Percentiles rank a stretch among this genome's conserved stretches.
Conservation (phyloP, 1,140 invertebrate genomes). For the Drosophila novamexicana region DNA sequence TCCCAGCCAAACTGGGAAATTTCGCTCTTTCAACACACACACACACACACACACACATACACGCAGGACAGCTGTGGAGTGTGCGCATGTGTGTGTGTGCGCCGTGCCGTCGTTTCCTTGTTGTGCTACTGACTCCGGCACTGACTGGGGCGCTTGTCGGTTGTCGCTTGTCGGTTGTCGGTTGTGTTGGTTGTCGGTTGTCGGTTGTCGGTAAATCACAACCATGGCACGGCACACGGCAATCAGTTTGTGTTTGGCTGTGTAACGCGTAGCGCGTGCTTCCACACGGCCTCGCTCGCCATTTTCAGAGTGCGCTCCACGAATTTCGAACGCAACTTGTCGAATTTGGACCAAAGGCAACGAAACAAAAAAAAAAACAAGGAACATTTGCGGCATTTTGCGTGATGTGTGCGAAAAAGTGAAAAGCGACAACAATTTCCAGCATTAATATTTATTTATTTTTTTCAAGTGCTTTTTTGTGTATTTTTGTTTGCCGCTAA, state of each 20-base stretch:
- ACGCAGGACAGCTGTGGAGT: conserved; percentile 30
- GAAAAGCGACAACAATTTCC: conserved; percentile 12
- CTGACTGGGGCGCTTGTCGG: conserved; percentile 32
- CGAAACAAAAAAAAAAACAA: conserved; percentile 9
- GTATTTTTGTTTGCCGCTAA: not conserved
- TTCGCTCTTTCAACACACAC: conserved; percentile 20
- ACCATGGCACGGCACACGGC: conserved; percentile 75
- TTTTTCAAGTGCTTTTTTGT: conserved; percentile 8
- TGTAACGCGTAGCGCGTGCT: conserved; percentile 77
- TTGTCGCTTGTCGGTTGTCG: conserved; percentile 52
- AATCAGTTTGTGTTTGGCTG: conserved; percentile 82
- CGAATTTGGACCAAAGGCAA: not conserved
- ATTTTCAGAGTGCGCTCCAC: conserved; percentile 15
- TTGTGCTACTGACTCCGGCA: conserved; percentile 41
- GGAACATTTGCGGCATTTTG: not conserved
- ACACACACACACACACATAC: conserved; percentile 53
- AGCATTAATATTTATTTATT: conserved; percentile 6
- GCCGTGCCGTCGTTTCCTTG: conserved; percentile 39
- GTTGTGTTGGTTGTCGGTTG: conserved; percentile 48
- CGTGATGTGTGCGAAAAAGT: conserved; percentile 17
- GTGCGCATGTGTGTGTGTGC: conserved; percentile 25
- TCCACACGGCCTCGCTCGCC: conserved; percentile 31
- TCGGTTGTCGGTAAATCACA: conserved; percentile 78
- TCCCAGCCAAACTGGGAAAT: conserved; percentile 28
- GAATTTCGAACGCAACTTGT: conserved; percentile 10